A percentile compares a stretch with the other conserved stretches of the same genome.
Conservation (phyloP, 2,113 vertebrate species). For the Apistogramma diplotaenia region DNA sequence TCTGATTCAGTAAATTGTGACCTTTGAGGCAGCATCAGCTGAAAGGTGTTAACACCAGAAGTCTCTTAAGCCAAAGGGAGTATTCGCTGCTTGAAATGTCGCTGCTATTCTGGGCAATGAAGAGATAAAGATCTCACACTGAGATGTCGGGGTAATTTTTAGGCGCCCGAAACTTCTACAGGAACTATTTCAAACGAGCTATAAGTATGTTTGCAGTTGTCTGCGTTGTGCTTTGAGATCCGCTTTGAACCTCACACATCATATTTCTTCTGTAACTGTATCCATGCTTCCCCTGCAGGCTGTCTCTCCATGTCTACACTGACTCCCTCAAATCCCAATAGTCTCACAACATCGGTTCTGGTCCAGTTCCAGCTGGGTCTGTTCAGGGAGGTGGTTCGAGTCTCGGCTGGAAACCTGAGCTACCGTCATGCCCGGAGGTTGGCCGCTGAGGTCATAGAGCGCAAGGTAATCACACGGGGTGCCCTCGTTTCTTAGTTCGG, state of each 20-base stretch:
- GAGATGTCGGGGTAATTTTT: not conserved
- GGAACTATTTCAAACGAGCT: not conserved
- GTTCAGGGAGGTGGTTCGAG: constrained; percentile 65
- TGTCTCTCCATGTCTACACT: constrained; percentile 35
- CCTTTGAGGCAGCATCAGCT: not conserved
- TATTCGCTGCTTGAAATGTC: not conserved
- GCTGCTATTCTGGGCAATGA: not conserved
- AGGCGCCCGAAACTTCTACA: not conserved
- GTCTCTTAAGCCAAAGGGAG: not conserved
- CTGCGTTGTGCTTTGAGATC: not conserved
- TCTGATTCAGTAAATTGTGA: not conserved
- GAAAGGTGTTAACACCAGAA: not conserved
- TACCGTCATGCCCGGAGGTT: constrained; percentile 68
- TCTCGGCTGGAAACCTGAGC: constrained; percentile 56
- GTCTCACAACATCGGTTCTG: constrained; percentile 5
- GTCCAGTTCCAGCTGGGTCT: constrained; percentile 77
- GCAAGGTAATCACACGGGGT: constrained; percentile 61
- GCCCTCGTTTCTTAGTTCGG: not conserved
- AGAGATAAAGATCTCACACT: not conserved
- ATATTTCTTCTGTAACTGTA: no score
- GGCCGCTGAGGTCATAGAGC: constrained; percentile 71
- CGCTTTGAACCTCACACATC: not conserved
- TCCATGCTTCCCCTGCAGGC: not conserved
- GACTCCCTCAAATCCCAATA: constrained; percentile 9
- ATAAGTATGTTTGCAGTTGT: not conserved